A percentile compares a stretch with the other conserved stretches of the same genome.
phyloP scores from a whole-genome alignment of 2,888 invertebrate species.

The Agonopterix heracliana region DNA sequence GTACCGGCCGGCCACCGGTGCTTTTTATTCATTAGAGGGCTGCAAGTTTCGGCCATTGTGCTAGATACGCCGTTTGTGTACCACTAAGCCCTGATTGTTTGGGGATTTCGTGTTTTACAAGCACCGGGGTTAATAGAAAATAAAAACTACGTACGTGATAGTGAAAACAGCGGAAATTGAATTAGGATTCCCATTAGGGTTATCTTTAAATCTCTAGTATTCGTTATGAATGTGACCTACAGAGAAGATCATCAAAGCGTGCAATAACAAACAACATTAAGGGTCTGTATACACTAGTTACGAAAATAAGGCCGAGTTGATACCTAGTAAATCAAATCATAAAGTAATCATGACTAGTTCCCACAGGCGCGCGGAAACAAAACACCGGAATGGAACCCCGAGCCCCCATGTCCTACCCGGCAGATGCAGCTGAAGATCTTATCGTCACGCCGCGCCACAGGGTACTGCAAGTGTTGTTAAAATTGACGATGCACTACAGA shows the following conservation, averaged over 20 bases:
- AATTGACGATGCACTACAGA: slow-evolving; percentile 49
- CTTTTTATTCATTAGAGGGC: slow-evolving; percentile 70
- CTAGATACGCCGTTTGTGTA: slow-evolving; percentile 61
- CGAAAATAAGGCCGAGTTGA: not conserved
- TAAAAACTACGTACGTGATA: slow-evolving; percentile 37
- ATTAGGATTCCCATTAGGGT: slow-evolving; percentile 28
- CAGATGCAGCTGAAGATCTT: slow-evolving; percentile 70
- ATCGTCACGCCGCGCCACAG: slow-evolving; percentile 52
- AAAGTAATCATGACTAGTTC: slow-evolving; percentile 60
- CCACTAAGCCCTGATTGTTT: slow-evolving; percentile 64
- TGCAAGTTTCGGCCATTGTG: slow-evolving; percentile 67
- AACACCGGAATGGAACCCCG: slow-evolving; percentile 63
- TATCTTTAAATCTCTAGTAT: not conserved
- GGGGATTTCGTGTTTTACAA: slow-evolving; percentile 57
- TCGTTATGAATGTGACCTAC: not conserved
- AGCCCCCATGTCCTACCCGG: slow-evolving; percentile 37
- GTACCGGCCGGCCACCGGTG: slow-evolving; percentile 52
- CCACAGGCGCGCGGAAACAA: slow-evolving; percentile 57
- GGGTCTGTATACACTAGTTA: no score
- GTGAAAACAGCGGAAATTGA: slow-evolving; percentile 47
- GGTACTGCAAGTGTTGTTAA: slow-evolving; percentile 57
- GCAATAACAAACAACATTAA: no score
- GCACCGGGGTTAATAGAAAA: slow-evolving; percentile 49
- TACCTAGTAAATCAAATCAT: slow-evolving; percentile 49
- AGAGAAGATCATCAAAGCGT: no score